A percentile compares a stretch with the other conserved stretches of the same genome.
Conservation (phyloP, 2,888 invertebrate species). For the Pseudococcus jackbeardsleyi region DNA sequence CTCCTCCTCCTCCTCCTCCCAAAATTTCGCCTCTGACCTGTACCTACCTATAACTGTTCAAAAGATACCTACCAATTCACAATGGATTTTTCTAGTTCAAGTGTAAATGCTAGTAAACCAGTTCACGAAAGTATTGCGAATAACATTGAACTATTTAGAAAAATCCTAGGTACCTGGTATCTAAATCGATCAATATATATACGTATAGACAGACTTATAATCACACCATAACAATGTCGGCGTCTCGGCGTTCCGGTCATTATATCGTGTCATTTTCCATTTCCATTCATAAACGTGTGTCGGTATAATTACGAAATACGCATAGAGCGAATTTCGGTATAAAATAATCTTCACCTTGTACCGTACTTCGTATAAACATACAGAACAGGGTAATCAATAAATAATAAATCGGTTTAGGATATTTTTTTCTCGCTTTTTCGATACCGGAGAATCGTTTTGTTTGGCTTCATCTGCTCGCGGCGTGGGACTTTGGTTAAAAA, state of each 20-base stretch:
- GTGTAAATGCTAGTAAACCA: conserved; percentile 38
- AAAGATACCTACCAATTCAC: background rate
- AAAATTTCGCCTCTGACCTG: no score
- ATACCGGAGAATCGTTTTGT: background rate
- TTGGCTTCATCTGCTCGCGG: conserved; percentile 25
- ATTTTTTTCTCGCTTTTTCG: background rate
- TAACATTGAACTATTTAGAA: conserved; percentile 51
- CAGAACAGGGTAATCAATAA: conserved; percentile 12
- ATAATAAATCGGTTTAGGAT: conserved; percentile 37
- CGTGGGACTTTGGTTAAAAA: background rate
- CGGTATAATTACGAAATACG: conserved; percentile 15
- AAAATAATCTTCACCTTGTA: conserved; percentile 53
- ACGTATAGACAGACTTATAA: background rate
- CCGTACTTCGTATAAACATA: background rate
- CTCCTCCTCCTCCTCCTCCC: no score
- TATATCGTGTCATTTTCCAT: conserved; percentile 33
- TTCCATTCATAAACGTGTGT: background rate
- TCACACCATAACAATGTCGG: conserved; percentile 9
- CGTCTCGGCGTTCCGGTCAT: conserved; percentile 35
- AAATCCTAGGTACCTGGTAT: background rate
- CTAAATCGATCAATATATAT: background rate
- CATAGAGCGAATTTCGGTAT: background rate
- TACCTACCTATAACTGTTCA: background rate
- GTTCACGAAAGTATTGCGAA: background rate
- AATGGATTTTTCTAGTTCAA: conserved; percentile 43